Evolutionary conservation across 1,140 invertebrate genomes (phyloP), one percentile per base, ranked within the genome.

Genomic region (Aphis gossypii): DNA sequence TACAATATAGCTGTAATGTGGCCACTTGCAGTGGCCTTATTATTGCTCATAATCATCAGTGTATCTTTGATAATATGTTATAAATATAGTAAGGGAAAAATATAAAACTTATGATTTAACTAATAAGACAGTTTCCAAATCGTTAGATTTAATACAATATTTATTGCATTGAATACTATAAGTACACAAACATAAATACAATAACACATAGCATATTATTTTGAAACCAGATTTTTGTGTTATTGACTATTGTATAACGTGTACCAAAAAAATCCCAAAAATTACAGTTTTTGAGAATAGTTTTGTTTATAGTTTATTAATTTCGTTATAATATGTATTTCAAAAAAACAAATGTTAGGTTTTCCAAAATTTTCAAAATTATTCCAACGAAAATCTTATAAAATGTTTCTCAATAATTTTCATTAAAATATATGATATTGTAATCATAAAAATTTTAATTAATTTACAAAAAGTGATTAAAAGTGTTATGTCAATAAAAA

Each of bases 1-100:
- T 94, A 82, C 51, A 90, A 48, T 94, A 94, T 93, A 90, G 94
- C 30, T 68, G 94, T 82, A 35, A 94, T 93, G 91, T 92, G 54
- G 90, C 94, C 54, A 25, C 94, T 94, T 48, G 94, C 25, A 89
- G 86, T 93, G 20, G 93, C 44, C 25, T 54, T 93, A 87, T 92
- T 88, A 86, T 83, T 51, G 14, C 88, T 41, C 35, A 93, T 51
- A 30, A 91, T 41, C n/a, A 92, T 35, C 46, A 94, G 38, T 93
- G 48, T 91, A 18, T 94, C 76, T 41, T 54, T 84, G 35, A 54
- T 93, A 41, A 20, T 84, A 44, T 93, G 92, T 41, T 84, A 84
- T 38, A 93, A 86, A 86, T 93, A 93, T 51, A 84, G 92, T 93
- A 54, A 93, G 92, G 51, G 4, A 1, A 51, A 51, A 88, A 35